Evolutionary conservation across 2,797 vertebrate species (phyloP).

Genomic region (Gadopsis marmoratus): DNA sequence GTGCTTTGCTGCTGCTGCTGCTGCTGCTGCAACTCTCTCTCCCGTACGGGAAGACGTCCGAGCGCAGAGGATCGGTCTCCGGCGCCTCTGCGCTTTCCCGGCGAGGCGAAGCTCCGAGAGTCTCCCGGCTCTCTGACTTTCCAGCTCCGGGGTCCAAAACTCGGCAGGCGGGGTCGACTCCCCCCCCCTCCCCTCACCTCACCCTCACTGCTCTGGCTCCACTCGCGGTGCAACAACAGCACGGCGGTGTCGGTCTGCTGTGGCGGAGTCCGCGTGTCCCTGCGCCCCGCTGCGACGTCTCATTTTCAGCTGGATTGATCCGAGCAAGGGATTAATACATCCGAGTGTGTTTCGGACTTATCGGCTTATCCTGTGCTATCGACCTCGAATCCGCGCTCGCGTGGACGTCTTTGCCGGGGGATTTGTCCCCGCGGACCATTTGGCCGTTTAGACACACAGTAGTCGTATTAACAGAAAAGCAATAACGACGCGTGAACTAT

Average conservation of each 20-base stretch:
- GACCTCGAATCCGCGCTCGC: conserved; percentile 74
- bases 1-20: too few species aligned
- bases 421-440: conserved; percentile 73
- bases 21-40: conserved; percentile 41
- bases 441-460: conserved; percentile 53
- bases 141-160: conserved; percentile 57
- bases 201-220: conserved; percentile 29
- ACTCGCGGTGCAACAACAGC: conserved; percentile 36
- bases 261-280: conserved; percentile 37
- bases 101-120: conserved; percentile 17
- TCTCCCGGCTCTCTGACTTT: conserved; percentile 35
- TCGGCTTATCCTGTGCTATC: conserved; percentile 74
- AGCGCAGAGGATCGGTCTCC: not conserved
- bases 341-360: conserved; percentile 72
- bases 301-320: conserved; percentile 72
- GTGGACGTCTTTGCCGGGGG: conserved; percentile 69
- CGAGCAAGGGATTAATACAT: conserved; percentile 74
- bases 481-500: conserved; percentile 60
- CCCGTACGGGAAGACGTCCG: conserved; percentile 34
- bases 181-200: conserved; percentile 39
- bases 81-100: conserved; percentile 13
- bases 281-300: conserved; percentile 55
- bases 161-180: conserved; percentile 35
- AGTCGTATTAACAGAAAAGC: conserved; percentile 49
- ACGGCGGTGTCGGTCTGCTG: conserved; percentile 37